Evolutionary conservation across 2,888 invertebrate genomes (phyloP).

Genomic region (Chaetogeoica ovagalla): DNA sequence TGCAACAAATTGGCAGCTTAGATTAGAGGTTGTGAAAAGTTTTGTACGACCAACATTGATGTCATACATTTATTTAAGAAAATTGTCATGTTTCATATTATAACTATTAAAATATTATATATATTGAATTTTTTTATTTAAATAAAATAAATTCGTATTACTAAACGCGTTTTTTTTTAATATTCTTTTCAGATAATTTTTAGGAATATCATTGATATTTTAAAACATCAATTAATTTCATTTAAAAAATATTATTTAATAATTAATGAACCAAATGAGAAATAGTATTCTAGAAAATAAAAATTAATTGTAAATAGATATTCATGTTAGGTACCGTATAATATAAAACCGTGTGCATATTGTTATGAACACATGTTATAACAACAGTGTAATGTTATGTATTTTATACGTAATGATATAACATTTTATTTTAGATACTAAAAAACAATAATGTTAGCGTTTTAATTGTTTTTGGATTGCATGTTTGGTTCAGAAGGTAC

Average conservation of each 20-base stretch:
- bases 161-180: slow-evolving; percentile 11
- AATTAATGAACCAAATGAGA: background rate
- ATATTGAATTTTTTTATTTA: slow-evolving; percentile 47
- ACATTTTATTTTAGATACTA: too few relatives aligned
- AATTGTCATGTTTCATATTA: slow-evolving; percentile 50
- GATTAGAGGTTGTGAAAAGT: slow-evolving; percentile 43
- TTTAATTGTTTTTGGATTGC: too few relatives aligned
- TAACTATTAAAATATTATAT: slow-evolving; percentile 49
- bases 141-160: slow-evolving; percentile 41
- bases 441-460: too few relatives aligned
- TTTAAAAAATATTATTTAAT: background rate
- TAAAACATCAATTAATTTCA: background rate
- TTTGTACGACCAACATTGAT: slow-evolving; percentile 31
- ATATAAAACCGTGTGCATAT: too few relatives aligned
- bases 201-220: background rate
- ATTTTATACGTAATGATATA: too few relatives aligned
- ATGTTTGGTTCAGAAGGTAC: too few relatives aligned
- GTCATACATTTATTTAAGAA: slow-evolving; percentile 38
- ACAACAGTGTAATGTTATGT: too few relatives aligned
- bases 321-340: too few relatives aligned
- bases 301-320: too few relatives aligned
- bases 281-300: too few relatives aligned
- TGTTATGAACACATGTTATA: too few relatives aligned
- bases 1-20: slow-evolving; percentile 40
- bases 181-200: background rate